phyloP scores from a whole-genome alignment of 1,140 invertebrate genomes.

The Centruroides vittatus region DNA sequence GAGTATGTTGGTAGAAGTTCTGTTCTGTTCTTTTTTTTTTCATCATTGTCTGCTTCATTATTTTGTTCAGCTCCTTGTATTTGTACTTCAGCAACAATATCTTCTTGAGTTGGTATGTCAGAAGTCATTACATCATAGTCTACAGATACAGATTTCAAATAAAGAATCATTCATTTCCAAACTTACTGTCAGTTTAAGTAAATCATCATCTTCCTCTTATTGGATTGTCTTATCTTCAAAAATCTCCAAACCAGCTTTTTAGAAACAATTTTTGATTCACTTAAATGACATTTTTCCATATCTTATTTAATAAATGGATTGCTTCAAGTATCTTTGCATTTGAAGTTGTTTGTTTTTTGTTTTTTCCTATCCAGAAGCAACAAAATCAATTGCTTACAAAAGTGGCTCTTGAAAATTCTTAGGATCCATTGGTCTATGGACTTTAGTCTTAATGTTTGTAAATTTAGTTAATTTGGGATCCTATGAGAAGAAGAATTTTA shows the following conservation, averaged over 20 bases:
- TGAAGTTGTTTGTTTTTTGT: no score
- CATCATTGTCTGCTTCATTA: not conserved
- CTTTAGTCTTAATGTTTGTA: not conserved
- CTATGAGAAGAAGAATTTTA: not conserved
- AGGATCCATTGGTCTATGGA: conserved; percentile 1
- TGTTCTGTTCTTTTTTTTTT: not conserved
- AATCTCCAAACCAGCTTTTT: no score
- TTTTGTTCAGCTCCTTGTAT: not conserved
- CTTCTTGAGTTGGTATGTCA: not conserved
- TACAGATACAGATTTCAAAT: conserved; percentile 3
- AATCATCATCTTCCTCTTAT: no score
- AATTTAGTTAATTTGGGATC: not conserved
- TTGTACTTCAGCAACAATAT: not conserved
- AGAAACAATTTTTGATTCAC: no score
- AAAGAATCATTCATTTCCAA: not conserved
- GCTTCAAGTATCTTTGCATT: no score
- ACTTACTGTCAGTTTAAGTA: not conserved
- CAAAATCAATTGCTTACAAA: no score
- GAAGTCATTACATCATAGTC: not conserved
- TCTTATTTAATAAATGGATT: no score
- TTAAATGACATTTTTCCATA: no score
- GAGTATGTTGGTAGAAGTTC: not conserved
- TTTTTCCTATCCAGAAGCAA: no score
- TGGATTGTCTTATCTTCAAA: no score
- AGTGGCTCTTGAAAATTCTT: not conserved